Evolutionary conservation across 2,797 vertebrate genomes (phyloP), one percentile per base, ranked within the genome.

Genomic region (Clarias fuscus): DNA sequence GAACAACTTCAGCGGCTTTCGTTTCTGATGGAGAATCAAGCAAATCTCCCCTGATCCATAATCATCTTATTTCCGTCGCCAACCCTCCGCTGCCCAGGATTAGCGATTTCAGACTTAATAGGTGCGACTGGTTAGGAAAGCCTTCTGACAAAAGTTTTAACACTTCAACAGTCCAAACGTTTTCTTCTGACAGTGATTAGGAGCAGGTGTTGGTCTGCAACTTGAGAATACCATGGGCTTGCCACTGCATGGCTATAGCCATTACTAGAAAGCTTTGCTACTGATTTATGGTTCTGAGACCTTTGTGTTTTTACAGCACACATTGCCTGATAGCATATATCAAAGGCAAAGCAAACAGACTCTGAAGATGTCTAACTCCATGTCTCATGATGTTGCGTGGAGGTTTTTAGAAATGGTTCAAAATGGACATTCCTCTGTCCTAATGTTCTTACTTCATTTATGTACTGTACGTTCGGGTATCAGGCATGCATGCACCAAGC

Each of bases 151-250:
- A 91, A 93, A 94, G 92, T 93, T 93, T 94, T 93, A 93, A 93
- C 94, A 93, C 91, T 88, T 94, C 93, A 86, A 92, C 91, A 88
- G 86, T 73, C 88, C 88, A 88, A 43, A 90, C 88, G 85, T 88
- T 80, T 85, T 7, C 88, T 91, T 88, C 87, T 91, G 93, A 92
- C 91, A 92, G 90, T 95, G 94, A 96, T 96, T 93, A 93, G 91
- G 93, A 94, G 91, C 94, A 95, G 94, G 94, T 95, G 95, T 93
- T 93, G 90, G 92, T 90, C 89, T 85, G 83, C 65, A 87, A 90
- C 90, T 90, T 64, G 85, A 85, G 86, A 85, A 89, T 83, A 85
- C 15, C 10, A 61, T 84, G 87, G 78, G 20, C 65, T 37, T 70
- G 6, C 77, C 87, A 82, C 77, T 88, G 68, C 33, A 62, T 68